These are phyloP conservation scores for Tholera decimalis DNA, from an alignment of 2,888 invertebrate species.

Conservation along the genomic window DNA sequence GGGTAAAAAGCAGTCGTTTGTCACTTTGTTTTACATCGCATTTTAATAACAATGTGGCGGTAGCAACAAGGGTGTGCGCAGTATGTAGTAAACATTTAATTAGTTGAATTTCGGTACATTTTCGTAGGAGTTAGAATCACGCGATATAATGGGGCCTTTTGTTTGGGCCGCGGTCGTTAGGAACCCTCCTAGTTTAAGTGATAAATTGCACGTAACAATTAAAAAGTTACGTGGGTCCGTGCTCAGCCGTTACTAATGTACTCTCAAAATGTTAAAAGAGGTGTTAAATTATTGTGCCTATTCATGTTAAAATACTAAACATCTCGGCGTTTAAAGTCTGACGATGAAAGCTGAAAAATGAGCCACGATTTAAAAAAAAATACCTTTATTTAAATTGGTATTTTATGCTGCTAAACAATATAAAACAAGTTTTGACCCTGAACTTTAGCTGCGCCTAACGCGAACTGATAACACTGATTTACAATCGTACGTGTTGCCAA, in stretches of 20 bases:
- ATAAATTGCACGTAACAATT: constrained; percentile 77
- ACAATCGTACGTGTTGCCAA: constrained; percentile 46
- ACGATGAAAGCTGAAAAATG: constrained; percentile 37
- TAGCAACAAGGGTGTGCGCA: constrained; percentile 69
- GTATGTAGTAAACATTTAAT: constrained; percentile 83
- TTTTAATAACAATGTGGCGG: constrained; percentile 55
- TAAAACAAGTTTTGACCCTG: constrained; percentile 24
- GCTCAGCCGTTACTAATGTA: constrained; percentile 58
- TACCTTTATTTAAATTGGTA: constrained; percentile 1
- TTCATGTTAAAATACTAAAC: constrained; percentile 44
- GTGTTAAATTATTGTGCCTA: constrained; percentile 44
- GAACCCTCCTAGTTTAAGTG: constrained; percentile 75
- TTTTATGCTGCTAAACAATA: constrained; percentile 32
- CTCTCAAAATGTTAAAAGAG: constrained; percentile 57
- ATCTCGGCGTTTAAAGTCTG: constrained; percentile 16
- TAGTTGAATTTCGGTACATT: constrained; percentile 80
- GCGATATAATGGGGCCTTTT: constrained; percentile 78
- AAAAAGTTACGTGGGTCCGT: constrained; percentile 67
- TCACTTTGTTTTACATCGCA: constrained; percentile 67
- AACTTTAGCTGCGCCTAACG: constrained; percentile 9
- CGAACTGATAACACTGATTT: constrained; percentile 50
- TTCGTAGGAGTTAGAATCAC: constrained; percentile 79
- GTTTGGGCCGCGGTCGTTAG: constrained; percentile 71
- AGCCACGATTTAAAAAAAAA: background rate
- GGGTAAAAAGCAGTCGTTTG: constrained; percentile 66